Evolutionary conservation across 2,888 invertebrate species (phyloP), one percentile per base, ranked within the genome.

Genomic region (Pyrgus malvae): DNA sequence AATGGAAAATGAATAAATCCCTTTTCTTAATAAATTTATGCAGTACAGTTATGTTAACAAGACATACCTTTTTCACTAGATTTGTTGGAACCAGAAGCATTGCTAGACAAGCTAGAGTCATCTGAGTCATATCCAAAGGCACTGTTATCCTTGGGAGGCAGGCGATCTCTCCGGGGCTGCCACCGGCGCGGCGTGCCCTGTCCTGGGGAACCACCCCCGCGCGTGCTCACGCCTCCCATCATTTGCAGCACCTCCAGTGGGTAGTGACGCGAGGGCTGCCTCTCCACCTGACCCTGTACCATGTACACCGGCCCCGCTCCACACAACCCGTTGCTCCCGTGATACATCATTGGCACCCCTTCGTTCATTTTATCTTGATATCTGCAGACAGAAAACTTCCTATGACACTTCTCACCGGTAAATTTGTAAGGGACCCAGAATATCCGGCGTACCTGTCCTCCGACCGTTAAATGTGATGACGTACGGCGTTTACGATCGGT

Each of bases 81-180:
- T 60, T 88, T 87, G 60, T 84, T 86, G 23, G 89, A 88, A 38
- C 89, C 86, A 23, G 89, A 88, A 23, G 89, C 88, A 64, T 87
- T 89, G 66, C 90, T 90, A n/a, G 90, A 89, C 38, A 87, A 70
- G 63, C 89, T 90, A 50, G 89, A 90, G 68, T 90, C 89, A 66
- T 90, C 89, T 14, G 89, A 90, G 57, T 90, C 89, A 62, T 89
- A 88, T 16, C 82, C 84, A 60, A 89, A 88, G 49, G 87, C 85
- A 14, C 79, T 79, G 67, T 74, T 78, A 48, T 83, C 79, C 23
- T 67, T 69, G 48, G 59, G 55, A 9, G 67, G 72, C 29, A 72
- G 80, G 23, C 79, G 76, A 25, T 80, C 79, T 19, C 79, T 76
- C 46, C 79, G 81, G 53, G 77, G 74, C 60, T 64, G 67, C 72